Evolutionary conservation across 2,888 invertebrate species (phyloP), one percentile per base, ranked within the genome.

Genomic region (Megamerina dolium): DNA sequence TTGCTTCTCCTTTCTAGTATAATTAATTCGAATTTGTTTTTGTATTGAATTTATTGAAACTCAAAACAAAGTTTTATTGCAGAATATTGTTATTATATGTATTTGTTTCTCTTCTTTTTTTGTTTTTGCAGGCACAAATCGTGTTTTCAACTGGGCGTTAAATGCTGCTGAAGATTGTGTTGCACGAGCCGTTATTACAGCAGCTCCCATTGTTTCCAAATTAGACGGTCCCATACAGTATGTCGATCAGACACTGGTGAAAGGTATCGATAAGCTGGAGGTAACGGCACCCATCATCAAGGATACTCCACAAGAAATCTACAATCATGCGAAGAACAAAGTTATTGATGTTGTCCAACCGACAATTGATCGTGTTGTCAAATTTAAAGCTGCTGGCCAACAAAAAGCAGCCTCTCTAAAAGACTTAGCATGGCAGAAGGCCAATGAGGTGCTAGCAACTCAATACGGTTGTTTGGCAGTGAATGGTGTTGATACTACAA

Each of bases 371-470:
- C 65, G 70, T 39, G 64, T 70, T 5, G 62, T 58, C 3, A 68
- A 69, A 50, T 57, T 69, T 33, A 68, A 60, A 48, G 52, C 68
- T 3, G 66, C 61, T 5, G 68, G 70, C 0, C 74, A 76, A 50
- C 74, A 77, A 48, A 80, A 78, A 54, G 83, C 83, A 1, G 70
- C 77, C 16, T 80, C 78, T 0, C 72, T 84, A 12, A 81, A 81
- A 65, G 81, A 82, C 57, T 68, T 79, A 2, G 81, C 83, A 41
- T 84, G 83, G 83, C 78, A 80, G 43, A 83, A 82, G 57, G 82
- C 83, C 13, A 85, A 84, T 64, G 77, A 81, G 37, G 76, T 85
- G 39, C 73, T 85, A 36, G 79, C 79, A 21, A 82, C 83, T 4
- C 78, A 80, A 36, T 81, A 81, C 59, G 85, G 85, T 3, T 79